Base-by-base conservation (phyloP, 2,113 vertebrate species). In the Cacatua alba region DNA sequence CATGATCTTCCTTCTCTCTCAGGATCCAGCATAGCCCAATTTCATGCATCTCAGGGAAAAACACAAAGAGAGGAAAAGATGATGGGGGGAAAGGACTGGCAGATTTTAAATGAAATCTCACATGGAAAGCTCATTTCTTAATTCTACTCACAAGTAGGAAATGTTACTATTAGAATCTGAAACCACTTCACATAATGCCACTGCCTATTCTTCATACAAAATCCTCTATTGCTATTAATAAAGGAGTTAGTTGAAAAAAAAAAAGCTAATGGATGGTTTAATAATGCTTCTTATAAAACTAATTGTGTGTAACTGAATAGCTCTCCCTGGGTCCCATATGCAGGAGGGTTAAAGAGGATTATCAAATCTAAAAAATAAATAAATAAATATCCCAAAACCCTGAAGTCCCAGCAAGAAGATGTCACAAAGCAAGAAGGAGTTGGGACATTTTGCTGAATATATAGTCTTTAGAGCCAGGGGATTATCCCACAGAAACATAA, bases 211-310 rank as follows among this genome's bases (percentile, higher is more conserved):
- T 83, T 86, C n/a, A 72, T 88, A 74, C 44, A 88, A 94, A 94
- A 93, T 7, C 31, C 20, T 96, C 37, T 63, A 70, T 59, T 77
- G 24, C 49, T 91, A 88, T 93, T 94, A 92, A 91, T 80, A 93
- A 93, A 67, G 43, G 33, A 87, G 60, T 65, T 88, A 52, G 55
- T 59, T 80, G 55, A 3, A 33, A 83, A 77, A 70, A 70, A 43
- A 53, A 4, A 25, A 81, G 60, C 69, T 95, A 96, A 94, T 87
- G 57, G 70, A 88, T 93, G 55, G 96, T 86, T 96, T 96, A 94
- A 88, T 96, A 86, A 95, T 7, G 28, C 92, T 95, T 35, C 94
- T 84, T 86, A 55, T 92, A 92, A 95, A 95, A 96, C 86, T 96
- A 92, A 97, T 90, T 71, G 72, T 62, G 82, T 94, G 64, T 93